phyloP scores from a whole-genome alignment of 2,797 vertebrate species.

The Pseudochirops cupreus region DNA sequence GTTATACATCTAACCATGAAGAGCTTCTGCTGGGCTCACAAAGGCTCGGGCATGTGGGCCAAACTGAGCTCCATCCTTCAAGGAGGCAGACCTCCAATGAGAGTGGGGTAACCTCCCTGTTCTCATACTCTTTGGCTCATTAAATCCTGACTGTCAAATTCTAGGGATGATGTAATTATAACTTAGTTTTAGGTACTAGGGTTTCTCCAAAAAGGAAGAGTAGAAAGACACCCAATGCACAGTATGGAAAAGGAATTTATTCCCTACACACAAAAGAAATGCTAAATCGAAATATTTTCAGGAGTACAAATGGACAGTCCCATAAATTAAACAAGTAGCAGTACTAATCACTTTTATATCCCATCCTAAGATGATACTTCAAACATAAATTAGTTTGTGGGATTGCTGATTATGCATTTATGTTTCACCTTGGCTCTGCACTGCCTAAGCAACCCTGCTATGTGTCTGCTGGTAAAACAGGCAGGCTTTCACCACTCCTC shows the following conservation, averaged over 20 bases:
- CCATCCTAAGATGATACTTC: not conserved
- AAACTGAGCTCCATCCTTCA: not conserved
- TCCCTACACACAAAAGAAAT: not conserved
- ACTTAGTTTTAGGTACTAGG: not conserved
- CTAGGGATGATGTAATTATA: not conserved
- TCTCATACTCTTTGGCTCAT: not conserved
- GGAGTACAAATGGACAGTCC: not conserved
- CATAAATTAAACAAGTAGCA: not conserved
- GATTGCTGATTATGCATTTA: not conserved
- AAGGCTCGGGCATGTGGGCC: not conserved
- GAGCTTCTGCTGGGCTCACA: not conserved
- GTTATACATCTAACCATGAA: not conserved
- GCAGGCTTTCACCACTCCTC: not conserved
- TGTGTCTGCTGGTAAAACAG: not conserved
- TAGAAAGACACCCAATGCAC: not conserved
- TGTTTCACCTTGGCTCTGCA: not conserved
- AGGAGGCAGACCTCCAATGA: not conserved
- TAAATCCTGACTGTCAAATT: not conserved
- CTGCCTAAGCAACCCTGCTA: not conserved
- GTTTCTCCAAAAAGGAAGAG: not conserved
- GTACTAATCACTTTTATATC: not conserved
- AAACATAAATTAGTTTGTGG: not conserved
- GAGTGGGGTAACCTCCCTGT: not conserved
- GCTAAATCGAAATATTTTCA: not conserved
- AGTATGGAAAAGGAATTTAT: not conserved